A percentile compares a stretch with the other conserved stretches of the same genome.
Evolutionary conservation across 2,888 invertebrate genomes (phyloP).

Genomic region (Tholera decimalis): DNA sequence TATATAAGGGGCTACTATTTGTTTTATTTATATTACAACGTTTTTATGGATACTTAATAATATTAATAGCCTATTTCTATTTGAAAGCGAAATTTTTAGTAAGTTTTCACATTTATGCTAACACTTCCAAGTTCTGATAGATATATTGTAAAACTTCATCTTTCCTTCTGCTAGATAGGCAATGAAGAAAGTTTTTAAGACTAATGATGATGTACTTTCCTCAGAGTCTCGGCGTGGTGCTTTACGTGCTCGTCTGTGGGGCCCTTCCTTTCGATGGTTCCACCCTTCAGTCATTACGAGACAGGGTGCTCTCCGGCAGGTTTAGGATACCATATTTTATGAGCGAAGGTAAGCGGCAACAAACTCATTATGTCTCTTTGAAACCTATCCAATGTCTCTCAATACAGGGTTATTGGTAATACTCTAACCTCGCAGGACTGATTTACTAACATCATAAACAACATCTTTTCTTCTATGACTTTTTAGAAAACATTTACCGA

Average conservation of each 20-base stretch:
- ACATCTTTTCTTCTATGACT: too few species aligned
- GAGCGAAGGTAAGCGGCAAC: constrained; percentile 95
- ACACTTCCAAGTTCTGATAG: constrained; percentile 4
- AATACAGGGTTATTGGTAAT: too few species aligned
- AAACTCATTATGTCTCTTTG: constrained; percentile 50
- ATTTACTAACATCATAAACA: too few species aligned
- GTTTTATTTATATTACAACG: constrained; percentile 2
- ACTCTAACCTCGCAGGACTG: too few species aligned
- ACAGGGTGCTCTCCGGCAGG: constrained; percentile 98
- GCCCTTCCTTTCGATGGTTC: constrained; percentile 99
- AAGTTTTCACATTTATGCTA: background rate
- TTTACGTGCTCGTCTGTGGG: constrained; percentile 99
- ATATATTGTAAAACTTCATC: background rate
- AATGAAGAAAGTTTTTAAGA: constrained; percentile 24
- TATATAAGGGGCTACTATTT: background rate
- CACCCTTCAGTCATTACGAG: constrained; percentile 97
- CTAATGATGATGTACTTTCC: constrained; percentile 53
- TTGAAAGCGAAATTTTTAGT: background rate
- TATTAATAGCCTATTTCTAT: background rate
- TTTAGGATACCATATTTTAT: constrained; percentile 99
- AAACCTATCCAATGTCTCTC: constrained; percentile 32
- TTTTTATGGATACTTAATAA: background rate
- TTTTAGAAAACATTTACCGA: too few species aligned
- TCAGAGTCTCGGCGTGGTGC: constrained; percentile 98
- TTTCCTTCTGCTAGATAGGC: constrained; percentile 9